phyloP scores from a whole-genome alignment of 2,888 invertebrate species.

The Hirtodrosophila histrioides region DNA sequence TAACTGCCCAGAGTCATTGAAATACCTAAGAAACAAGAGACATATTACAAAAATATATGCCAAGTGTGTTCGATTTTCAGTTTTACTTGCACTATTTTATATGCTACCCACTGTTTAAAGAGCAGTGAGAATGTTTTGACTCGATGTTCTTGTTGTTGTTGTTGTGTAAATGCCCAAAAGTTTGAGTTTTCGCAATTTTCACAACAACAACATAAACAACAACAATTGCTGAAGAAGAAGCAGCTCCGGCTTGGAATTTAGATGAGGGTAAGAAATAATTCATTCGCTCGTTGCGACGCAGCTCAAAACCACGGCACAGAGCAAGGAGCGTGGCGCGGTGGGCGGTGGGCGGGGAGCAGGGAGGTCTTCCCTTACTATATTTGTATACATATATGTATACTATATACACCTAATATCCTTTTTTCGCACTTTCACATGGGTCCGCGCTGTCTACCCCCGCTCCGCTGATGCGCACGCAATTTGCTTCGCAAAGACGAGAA shows the following conservation, averaged over 20 bases:
- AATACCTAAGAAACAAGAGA: no score
- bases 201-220: constrained; percentile 20
- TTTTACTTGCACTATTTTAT: not conserved
- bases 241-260: constrained; percentile 59
- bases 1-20: no score
- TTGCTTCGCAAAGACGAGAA: constrained; percentile 63
- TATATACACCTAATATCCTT: constrained; percentile 64
- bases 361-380: constrained; percentile 7
- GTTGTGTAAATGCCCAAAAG: constrained; percentile 38
- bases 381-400: constrained; percentile 17
- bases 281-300: constrained; percentile 68
- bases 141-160: constrained; percentile 21
- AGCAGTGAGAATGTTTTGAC: not conserved
- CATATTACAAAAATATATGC: no score
- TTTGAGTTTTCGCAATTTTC: constrained; percentile 57
- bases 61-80: no score
- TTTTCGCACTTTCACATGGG: constrained; percentile 59
- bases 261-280: constrained; percentile 75
- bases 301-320: constrained; percentile 14
- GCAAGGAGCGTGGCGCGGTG: not conserved
- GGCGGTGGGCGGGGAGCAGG: no score
- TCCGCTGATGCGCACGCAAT: constrained; percentile 72
- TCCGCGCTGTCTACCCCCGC: constrained; percentile 5
- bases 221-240: not conserved
- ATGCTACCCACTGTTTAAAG: not conserved